Base-by-base conservation (phyloP, 2,888 invertebrate genomes). In the Quadroppia sp. region DNA sequence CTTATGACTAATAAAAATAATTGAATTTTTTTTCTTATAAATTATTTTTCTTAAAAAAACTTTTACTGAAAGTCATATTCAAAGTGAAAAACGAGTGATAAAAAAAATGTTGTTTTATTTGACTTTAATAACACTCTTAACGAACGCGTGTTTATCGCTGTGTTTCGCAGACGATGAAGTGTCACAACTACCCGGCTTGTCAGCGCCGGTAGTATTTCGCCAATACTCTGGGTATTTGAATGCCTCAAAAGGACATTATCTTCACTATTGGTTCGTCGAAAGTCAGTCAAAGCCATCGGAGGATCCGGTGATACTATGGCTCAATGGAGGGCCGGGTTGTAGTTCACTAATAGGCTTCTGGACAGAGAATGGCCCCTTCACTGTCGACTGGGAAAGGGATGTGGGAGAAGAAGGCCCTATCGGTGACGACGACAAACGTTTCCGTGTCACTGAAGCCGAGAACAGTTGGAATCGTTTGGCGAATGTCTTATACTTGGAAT, bases 401-500 rank as follows among this genome's bases (percentile, higher is more conserved):
- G n/a, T n/a, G n/a, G n/a, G n/a, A n/a, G n/a, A n/a, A n/a, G n/a
- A n/a, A n/a, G n/a, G n/a, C n/a, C n/a, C n/a, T n/a, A n/a, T n/a
- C n/a, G 45, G 75, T 20, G 77, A 77, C 74, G 78, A 78, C 42
- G 75, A 75, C 56, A 75, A 73, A n/a, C n/a, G n/a, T n/a, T n/a
- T n/a, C n/a, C n/a, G n/a, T 23, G 53, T 79, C 2, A 74, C 64
- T 50, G 70, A 75, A 25, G 79, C 80, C 74, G 42, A 74, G 23
- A 78, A 78, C 73, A 74, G 77, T 59, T 80, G 80, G 80, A 80
- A 80, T 69, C 76, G 71, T 50, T 79, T 81, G 20, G 84, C 85
- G 28, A 84, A 84, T 77, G 81, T 85, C 76, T 73, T 85, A 59
- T 84, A 82, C 77, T 77, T 85, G 76, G 85, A 85, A 78, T 81